Percentiles rank a stretch among this genome's conserved stretches.
Evolutionary conservation across 2,888 invertebrate species (phyloP).

Genomic region (Synergus gifuensis): DNA sequence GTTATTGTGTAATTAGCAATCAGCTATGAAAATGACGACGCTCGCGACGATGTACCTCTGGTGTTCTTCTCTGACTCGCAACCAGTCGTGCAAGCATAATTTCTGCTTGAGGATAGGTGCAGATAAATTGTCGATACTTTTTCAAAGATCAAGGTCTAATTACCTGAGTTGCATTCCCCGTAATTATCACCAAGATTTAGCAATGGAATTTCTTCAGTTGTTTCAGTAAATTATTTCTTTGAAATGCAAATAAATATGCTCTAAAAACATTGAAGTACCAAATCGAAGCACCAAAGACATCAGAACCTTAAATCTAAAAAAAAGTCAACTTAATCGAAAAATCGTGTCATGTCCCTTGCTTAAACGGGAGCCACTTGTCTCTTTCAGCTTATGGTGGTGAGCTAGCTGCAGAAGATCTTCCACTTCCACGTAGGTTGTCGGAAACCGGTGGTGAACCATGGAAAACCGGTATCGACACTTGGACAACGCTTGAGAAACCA

Average conservation of each 20-base stretch:
- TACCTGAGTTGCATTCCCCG: not conserved
- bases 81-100: not conserved
- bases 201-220: not conserved
- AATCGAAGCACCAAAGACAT: not conserved
- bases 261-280: not conserved
- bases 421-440: not conserved
- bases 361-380: not conserved
- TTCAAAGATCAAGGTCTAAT: not conserved
- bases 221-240: too few relatives aligned
- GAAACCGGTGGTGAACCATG: not conserved
- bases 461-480: constrained; percentile 5
- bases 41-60: not conserved
- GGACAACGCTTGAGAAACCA: not conserved
- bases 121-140: not conserved
- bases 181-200: not conserved
- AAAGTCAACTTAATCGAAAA: not conserved
- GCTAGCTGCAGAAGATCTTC: not conserved
- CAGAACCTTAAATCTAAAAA: not conserved
- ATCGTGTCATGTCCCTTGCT: not conserved
- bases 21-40: not conserved
- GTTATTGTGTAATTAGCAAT: not conserved
- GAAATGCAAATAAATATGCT: not conserved
- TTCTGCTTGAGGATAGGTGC: not conserved
- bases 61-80: not conserved
- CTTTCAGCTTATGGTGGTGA: not conserved